These are phyloP conservation scores for Phthorimaea operculella DNA, from an alignment of 1,140 invertebrate species.

Conservation along the genomic window DNA sequence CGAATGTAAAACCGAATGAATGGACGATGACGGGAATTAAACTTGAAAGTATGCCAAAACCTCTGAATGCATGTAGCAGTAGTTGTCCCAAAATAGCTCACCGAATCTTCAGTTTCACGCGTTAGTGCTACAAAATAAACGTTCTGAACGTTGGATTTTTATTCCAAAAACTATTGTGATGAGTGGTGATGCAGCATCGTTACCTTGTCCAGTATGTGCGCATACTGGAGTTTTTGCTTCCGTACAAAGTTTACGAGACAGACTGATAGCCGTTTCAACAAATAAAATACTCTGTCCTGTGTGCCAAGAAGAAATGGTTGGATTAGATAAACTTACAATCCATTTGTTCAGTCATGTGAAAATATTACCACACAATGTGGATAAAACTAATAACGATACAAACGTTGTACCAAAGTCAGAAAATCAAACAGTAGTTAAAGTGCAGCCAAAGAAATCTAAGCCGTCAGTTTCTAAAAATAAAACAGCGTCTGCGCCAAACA, in stretches of 20 bases:
- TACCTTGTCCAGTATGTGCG: slow-evolving; percentile 80
- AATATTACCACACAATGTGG: slow-evolving; percentile 26
- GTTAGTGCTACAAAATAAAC: slow-evolving; percentile 24
- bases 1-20: background rate
- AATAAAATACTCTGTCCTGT: slow-evolving; percentile 79
- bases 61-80: slow-evolving; percentile 23
- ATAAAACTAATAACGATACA: slow-evolving; percentile 16
- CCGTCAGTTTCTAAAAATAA: slow-evolving; percentile 48
- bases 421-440: slow-evolving; percentile 15
- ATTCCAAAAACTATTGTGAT: slow-evolving; percentile 24
- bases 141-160: slow-evolving; percentile 12
- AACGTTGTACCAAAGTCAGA: slow-evolving; percentile 18
- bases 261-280: slow-evolving; percentile 79
- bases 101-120: slow-evolving; percentile 45
- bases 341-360: slow-evolving; percentile 79
- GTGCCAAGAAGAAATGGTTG: slow-evolving; percentile 77
- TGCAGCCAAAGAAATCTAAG: slow-evolving; percentile 38
- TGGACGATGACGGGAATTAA: background rate
- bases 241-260: slow-evolving; percentile 75
- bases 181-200: slow-evolving; percentile 69
- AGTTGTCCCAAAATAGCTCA: slow-evolving; percentile 55
- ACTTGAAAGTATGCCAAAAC: slow-evolving; percentile 58
- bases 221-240: slow-evolving; percentile 75
- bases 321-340: slow-evolving; percentile 86
- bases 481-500: slow-evolving; percentile 23